phyloP scores from a whole-genome alignment of 2,888 invertebrate genomes.

The Agrotis segetum region DNA sequence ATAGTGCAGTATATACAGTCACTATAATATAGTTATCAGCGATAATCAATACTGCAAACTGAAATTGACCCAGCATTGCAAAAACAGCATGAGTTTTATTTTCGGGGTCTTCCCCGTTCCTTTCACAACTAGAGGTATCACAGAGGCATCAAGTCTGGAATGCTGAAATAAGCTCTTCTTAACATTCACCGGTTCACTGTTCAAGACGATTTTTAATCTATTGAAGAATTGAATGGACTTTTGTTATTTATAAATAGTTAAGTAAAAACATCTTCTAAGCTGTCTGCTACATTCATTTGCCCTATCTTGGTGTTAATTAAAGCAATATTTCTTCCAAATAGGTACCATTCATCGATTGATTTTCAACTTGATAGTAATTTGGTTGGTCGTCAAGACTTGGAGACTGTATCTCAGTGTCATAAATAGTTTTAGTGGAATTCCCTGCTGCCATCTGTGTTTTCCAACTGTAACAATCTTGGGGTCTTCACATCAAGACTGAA shows the following conservation, averaged over 20 bases:
- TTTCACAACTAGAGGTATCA: neutral
- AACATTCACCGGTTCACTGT: neutral
- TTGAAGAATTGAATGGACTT: no score
- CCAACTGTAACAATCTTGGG: no score
- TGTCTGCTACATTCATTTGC: constrained; percentile 14
- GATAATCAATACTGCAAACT: no score
- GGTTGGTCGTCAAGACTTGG: neutral
- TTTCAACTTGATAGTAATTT: constrained; percentile 3
- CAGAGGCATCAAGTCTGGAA: neutral
- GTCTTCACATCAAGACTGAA: no score
- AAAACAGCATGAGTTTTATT: neutral
- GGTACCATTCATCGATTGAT: constrained; percentile 20
- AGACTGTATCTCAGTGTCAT: no score
- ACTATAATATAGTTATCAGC: no score
- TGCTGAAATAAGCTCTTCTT: neutral
- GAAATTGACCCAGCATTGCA: neutral
- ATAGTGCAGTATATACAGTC: no score
- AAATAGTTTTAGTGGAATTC: no score
- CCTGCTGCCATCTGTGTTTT: no score
- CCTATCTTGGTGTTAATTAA: constrained; percentile 25
- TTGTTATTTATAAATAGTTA: constrained; percentile 8
- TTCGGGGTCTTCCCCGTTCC: neutral
- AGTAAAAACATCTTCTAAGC: constrained; percentile 8
- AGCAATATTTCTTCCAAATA: constrained; percentile 4
- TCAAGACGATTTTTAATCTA: neutral